phyloP scores from a whole-genome alignment of 1,140 invertebrate genomes.

The Ditylenchus dipsaci region DNA sequence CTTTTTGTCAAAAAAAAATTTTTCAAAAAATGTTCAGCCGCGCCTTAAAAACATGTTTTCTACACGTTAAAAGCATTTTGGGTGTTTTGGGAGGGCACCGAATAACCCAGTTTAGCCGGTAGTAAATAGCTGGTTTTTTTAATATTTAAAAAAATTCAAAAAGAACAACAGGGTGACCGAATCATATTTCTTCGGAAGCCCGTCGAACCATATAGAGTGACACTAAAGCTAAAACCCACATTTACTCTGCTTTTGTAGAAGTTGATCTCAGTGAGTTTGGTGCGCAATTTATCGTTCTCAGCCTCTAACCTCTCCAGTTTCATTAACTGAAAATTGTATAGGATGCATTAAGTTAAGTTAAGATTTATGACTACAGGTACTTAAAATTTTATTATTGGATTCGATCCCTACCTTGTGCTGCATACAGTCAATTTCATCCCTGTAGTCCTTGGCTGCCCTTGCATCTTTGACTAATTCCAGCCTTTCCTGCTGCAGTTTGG shows the following conservation, averaged over 20 bases:
- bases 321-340: slow-evolving; percentile 3
- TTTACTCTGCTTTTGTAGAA: slow-evolving; percentile 29
- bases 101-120: too few relatives aligned
- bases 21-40: too few relatives aligned
- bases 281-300: slow-evolving; percentile 32
- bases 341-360: not conserved
- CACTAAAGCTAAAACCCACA: slow-evolving; percentile 9
- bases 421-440: slow-evolving; percentile 36
- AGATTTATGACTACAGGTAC: not conserved
- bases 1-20: too few relatives aligned
- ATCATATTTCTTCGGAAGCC: not conserved
- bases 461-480: slow-evolving; percentile 38
- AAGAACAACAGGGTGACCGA: too few relatives aligned
- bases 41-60: too few relatives aligned
- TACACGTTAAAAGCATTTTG: too few relatives aligned
- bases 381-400: not conserved
- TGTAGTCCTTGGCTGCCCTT: slow-evolving; percentile 28
- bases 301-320: slow-evolving; percentile 27
- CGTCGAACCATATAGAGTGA: not conserved
- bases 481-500: slow-evolving; percentile 27
- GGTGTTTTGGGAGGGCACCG: too few relatives aligned
- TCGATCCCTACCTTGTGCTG: slow-evolving; percentile 26
- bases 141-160: not conserved
- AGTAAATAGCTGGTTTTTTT: not conserved
- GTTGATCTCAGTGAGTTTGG: slow-evolving; percentile 26